Evolutionary conservation across 2,888 invertebrate species (phyloP).

Genomic region (Dorcus parallelipipedus): DNA sequence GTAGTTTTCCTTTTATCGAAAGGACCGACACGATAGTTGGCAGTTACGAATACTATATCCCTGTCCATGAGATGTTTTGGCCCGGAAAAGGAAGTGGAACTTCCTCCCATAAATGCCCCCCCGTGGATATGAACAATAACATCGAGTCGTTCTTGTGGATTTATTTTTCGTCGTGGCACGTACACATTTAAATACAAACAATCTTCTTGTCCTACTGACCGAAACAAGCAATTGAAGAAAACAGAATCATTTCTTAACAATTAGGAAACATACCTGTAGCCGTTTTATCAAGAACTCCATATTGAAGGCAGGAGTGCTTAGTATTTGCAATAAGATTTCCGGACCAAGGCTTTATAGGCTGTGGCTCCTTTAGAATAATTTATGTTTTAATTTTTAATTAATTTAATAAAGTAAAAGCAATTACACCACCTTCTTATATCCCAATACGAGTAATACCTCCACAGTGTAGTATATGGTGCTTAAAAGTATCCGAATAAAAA

Average conservation of each 20-base stretch:
- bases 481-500: too few relatives aligned
- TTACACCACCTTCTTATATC: too few relatives aligned
- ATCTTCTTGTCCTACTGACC: conserved; percentile 55
- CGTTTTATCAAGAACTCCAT: not conserved
- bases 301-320: conserved; percentile 9
- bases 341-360: conserved; percentile 54
- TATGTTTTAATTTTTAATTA: too few relatives aligned
- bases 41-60: conserved; percentile 60
- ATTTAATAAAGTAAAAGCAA: too few relatives aligned
- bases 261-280: not conserved
- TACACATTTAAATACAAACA: conserved; percentile 60
- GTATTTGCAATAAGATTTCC: conserved; percentile 62
- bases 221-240: not conserved
- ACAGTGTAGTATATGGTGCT: too few relatives aligned
- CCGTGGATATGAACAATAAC: conserved; percentile 63
- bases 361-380: conserved; percentile 47
- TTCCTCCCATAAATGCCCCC: conserved; percentile 62
- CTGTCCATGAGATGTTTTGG: conserved; percentile 58
- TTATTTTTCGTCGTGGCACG: conserved; percentile 45
- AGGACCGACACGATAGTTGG: conserved; percentile 65
- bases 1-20: conserved; percentile 47
- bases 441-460: too few relatives aligned
- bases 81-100: conserved; percentile 52
- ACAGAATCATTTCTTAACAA: not conserved
- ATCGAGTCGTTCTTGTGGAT: conserved; percentile 43